A percentile compares a stretch with the other conserved stretches of the same genome.
phyloP scores from a whole-genome alignment of 2,113 vertebrate genomes.

The Gobius niger region DNA sequence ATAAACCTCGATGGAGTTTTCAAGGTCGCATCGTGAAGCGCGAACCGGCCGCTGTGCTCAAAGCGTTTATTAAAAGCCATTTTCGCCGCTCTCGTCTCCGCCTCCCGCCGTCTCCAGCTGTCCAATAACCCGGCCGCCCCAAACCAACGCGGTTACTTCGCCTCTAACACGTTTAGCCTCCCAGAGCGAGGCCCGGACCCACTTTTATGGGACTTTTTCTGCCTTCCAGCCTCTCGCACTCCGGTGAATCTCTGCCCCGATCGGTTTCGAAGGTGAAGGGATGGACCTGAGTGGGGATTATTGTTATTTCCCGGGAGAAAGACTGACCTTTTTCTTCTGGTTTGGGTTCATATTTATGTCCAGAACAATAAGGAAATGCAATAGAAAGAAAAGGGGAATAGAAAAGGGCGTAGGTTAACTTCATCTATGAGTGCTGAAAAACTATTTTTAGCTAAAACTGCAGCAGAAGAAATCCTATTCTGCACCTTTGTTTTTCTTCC shows the following conservation, averaged over 20 bases:
- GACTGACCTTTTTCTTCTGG: slow-evolving; percentile 20
- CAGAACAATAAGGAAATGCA: slow-evolving; percentile 30
- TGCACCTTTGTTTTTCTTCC: neutral
- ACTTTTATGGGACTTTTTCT: neutral
- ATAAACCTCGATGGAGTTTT: slow-evolving; percentile 26
- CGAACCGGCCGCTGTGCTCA: slow-evolving; percentile 16
- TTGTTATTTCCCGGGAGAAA: slow-evolving; percentile 49
- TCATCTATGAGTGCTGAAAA: too few species aligned
- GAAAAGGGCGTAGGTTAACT: slow-evolving; percentile 49
- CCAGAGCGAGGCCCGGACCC: neutral
- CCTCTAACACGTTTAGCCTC: slow-evolving; percentile 41
- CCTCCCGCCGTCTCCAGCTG: slow-evolving; percentile 48
- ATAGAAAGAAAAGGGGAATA: slow-evolving; percentile 56
- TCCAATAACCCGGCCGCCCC: slow-evolving; percentile 38
- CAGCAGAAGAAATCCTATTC: neutral
- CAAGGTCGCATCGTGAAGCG: slow-evolving; percentile 45
- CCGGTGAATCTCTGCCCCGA: slow-evolving; percentile 15
- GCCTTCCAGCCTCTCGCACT: slow-evolving; percentile 6
- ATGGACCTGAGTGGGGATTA: slow-evolving; percentile 3
- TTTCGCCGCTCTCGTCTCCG: slow-evolving; percentile 19
- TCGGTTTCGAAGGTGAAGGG: slow-evolving; percentile 48
- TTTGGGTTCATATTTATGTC: slow-evolving; percentile 36
- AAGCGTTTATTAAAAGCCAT: slow-evolving; percentile 50
- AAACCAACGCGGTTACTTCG: slow-evolving; percentile 36
- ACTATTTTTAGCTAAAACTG: too few species aligned